Conservation (phyloP, 2,888 invertebrate genomes). For the Eucriotettix oculatus region DNA sequence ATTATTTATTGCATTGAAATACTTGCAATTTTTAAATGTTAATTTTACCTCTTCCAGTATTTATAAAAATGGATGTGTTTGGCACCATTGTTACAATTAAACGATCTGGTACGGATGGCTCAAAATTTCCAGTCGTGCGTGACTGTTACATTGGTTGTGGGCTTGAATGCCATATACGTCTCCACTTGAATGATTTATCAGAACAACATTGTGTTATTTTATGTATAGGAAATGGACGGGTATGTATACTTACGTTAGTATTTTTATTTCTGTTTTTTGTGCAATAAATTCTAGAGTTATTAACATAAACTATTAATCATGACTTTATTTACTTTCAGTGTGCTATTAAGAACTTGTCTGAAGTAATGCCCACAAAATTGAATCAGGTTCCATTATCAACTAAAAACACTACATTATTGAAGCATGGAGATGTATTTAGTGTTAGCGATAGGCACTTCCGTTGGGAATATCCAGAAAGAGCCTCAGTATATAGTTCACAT, state of each 20-base stretch:
- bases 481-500: neutral
- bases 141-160: neutral
- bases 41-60: too few species aligned
- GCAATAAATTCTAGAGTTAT: neutral
- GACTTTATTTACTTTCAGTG: neutral
- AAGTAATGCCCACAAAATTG: neutral
- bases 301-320: too few species aligned
- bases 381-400: neutral
- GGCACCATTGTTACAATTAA: neutral
- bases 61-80: neutral
- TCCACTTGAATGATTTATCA: neutral
- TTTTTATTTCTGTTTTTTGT: neutral
- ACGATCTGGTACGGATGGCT: neutral
- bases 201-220: neutral
- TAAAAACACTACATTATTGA: neutral
- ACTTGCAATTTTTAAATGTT: too few species aligned
- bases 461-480: neutral
- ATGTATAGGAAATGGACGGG: neutral
- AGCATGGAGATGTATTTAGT: neutral
- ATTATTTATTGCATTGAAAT: too few species aligned
- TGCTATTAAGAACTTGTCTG: neutral
- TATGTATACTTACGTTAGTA: neutral
- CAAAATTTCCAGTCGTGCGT: neutral
- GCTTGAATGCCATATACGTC: neutral
- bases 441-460: neutral